phyloP scores from a whole-genome alignment of 2,888 invertebrate species.

The Chalcosyrphus nemorum region DNA sequence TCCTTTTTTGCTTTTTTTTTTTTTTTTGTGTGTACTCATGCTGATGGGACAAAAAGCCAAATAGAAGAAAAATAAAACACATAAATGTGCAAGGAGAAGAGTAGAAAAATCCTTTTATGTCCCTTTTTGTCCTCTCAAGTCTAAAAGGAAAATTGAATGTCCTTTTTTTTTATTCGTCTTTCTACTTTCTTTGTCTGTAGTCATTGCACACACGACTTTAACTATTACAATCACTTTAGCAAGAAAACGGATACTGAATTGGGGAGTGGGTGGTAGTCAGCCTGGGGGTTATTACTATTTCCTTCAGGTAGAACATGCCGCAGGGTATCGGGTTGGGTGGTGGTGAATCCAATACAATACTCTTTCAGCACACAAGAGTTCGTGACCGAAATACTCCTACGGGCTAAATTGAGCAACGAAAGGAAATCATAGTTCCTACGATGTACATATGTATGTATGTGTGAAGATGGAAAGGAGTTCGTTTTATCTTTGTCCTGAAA shows the following conservation, averaged over 20 bases:
- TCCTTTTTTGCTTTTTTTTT: conserved; percentile 18
- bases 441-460: neutral
- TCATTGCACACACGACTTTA: conserved; percentile 33
- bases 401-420: neutral
- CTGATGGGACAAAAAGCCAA: conserved; percentile 49
- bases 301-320: conserved; percentile 36
- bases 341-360: conserved; percentile 1
- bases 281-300: conserved; percentile 54
- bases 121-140: conserved; percentile 43
- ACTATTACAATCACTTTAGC: conserved; percentile 66
- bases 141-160: conserved; percentile 65
- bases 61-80: neutral
- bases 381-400: conserved; percentile 50
- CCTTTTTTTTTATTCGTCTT: conserved; percentile 16
- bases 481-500: conserved; percentile 9
- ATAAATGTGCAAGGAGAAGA: neutral
- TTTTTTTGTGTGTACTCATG: conserved; percentile 27
- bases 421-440: neutral
- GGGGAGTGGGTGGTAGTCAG: neutral
- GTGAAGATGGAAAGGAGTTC: neutral
- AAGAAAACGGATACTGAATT: conserved; percentile 4
- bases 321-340: neutral
- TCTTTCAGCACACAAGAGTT: conserved; percentile 35
- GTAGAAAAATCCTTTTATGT: conserved; percentile 54
- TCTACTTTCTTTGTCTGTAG: conserved; percentile 27